Evolutionary conservation across 1,140 invertebrate genomes (phyloP), one percentile per base, ranked within the genome.

Genomic region (Bactericera cockerelli): DNA sequence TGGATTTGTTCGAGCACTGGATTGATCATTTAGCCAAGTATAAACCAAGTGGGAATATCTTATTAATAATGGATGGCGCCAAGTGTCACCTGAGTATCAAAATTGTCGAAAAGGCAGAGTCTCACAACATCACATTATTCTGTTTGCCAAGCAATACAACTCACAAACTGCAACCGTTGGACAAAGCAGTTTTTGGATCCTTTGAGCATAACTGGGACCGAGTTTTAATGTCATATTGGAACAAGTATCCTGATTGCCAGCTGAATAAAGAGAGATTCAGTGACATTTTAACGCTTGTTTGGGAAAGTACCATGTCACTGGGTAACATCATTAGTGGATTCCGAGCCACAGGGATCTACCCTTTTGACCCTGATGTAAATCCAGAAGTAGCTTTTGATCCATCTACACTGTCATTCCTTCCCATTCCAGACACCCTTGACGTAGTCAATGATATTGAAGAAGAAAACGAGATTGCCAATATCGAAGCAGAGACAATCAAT

Each of bases 61-160:
- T 74, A 8, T 56, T 72, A 2, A 70, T 72, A 38, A 71, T 72
- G 64, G 70, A 71, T 67, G 67, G 70, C 11, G 68, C 67, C 1
- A 55, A 61, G 19, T 65, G 63, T 53, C 70, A 72, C 62, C 63
- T 71, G 57, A 67, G 70, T 59, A 22, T 56, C 2, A 38, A 59
- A 11, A 66, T 66, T 59, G 63, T 65, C n/a, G 67, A 68, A n/a
- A 63, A 38, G 56, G 71, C 69, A 57, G 69, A 72, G 59, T 24
- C 42, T 57, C 59, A 60, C 58, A 62, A 63, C 38, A 69, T 71
- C 54, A 62, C 56, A 33, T 60, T 72, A 53, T 72, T 70, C 58
- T 71, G 68, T 58, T 60, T 71, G 36, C 68, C 70, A 38, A 66
- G 63, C 11, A 73, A 71, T 49, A 72, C 67, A 1, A 71, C 67